A percentile compares a stretch with the other conserved stretches of the same genome.
phyloP scores from a whole-genome alignment of 2,113 vertebrate genomes.

The Sapayoa aenigma region DNA sequence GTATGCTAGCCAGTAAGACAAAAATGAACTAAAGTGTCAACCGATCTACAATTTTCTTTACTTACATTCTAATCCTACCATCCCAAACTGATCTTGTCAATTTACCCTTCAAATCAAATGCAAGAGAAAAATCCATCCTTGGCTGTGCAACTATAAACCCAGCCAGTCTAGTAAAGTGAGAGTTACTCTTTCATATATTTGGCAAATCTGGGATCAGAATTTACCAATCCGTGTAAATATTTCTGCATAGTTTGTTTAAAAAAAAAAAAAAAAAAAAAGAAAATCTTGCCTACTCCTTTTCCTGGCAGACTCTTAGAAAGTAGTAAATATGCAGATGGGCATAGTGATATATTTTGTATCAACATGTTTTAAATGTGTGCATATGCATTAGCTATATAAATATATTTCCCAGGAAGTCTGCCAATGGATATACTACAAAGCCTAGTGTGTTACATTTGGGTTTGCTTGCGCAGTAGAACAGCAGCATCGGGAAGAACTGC shows the following conservation, averaged over 20 bases:
- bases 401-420: slow-evolving; percentile 49
- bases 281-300: slow-evolving; percentile 15
- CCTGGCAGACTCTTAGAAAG: slow-evolving; percentile 48
- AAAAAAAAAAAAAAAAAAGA: not conserved
- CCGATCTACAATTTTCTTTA: slow-evolving; percentile 9
- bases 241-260: slow-evolving; percentile 36
- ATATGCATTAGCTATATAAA: slow-evolving; percentile 65
- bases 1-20: not conserved
- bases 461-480: not conserved
- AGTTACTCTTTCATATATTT: slow-evolving; percentile 37
- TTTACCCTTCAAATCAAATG: slow-evolving; percentile 24
- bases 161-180: slow-evolving; percentile 4
- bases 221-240: slow-evolving; percentile 47
- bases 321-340: slow-evolving; percentile 65
- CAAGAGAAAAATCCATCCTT: slow-evolving; percentile 7
- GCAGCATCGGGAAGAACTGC: not conserved
- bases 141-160: slow-evolving; percentile 16
- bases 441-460: not conserved
- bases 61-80: not conserved
- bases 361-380: slow-evolving; percentile 59
- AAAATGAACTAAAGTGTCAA: not conserved
- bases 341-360: slow-evolving; percentile 58
- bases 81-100: not conserved
- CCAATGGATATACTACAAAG: slow-evolving; percentile 40
- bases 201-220: slow-evolving; percentile 42